These are phyloP conservation scores for Nipponia nippon DNA, from an alignment of 2,113 vertebrate species.

Conservation along the genomic window DNA sequence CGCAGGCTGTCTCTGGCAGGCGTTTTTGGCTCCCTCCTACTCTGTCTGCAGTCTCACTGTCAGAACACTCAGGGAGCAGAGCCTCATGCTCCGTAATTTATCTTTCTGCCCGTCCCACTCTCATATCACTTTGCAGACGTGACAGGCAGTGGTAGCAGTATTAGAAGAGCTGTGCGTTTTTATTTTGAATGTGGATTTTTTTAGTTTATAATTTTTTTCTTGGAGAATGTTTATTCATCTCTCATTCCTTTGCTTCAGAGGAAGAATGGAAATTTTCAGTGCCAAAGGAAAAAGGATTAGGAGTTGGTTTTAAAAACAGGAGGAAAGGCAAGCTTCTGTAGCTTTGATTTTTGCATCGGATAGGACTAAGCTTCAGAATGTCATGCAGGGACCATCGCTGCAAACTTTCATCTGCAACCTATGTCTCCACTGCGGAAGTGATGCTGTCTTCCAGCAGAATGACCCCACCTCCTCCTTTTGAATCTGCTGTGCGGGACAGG, in stretches of 20 bases:
- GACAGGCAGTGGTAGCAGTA: slow-evolving; percentile 1
- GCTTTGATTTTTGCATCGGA: slow-evolving; percentile 20
- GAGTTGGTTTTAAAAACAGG: slow-evolving; percentile 40
- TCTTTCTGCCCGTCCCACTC: slow-evolving; percentile 40
- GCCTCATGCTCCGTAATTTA: slow-evolving; percentile 25
- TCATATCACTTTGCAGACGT: slow-evolving; percentile 37
- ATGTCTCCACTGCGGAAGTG: slow-evolving; percentile 59
- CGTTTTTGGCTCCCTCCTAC: slow-evolving; percentile 49
- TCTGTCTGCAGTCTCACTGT: slow-evolving; percentile 56
- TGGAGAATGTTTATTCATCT: slow-evolving; percentile 30
- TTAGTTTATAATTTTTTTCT: background rate
- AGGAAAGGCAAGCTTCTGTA: slow-evolving; percentile 1
- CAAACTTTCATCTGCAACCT: slow-evolving; percentile 44
- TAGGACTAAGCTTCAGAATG: slow-evolving; percentile 58
- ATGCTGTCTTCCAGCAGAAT: slow-evolving; percentile 48
- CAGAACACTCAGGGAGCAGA: slow-evolving; percentile 50
- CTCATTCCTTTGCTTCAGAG: slow-evolving; percentile 26
- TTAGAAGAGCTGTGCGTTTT: background rate
- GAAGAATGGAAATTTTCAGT: slow-evolving; percentile 63
- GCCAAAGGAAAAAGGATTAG: slow-evolving; percentile 56
- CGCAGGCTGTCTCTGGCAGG: slow-evolving; percentile 42
- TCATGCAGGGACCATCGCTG: slow-evolving; percentile 31
- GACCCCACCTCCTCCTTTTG: slow-evolving; percentile 6
- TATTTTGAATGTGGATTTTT: slow-evolving; percentile 14
- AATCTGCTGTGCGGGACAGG: background rate